Evolutionary conservation across 2,888 invertebrate species (phyloP).

Genomic region (Latheticus oryzae): DNA sequence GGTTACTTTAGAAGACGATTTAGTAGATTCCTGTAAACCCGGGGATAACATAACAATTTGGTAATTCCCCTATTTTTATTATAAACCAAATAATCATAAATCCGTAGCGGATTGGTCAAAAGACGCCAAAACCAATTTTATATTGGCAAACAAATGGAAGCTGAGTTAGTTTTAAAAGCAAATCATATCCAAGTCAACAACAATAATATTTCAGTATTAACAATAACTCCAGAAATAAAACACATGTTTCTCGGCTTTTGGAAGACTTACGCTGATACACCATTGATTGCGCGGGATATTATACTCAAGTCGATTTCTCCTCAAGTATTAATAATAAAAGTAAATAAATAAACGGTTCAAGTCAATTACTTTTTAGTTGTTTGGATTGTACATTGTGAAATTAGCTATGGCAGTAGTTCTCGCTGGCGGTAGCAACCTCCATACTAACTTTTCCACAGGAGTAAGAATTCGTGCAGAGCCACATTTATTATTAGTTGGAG

Average conservation of each 20-base stretch:
- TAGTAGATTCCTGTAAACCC: constrained; percentile 88
- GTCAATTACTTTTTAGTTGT: constrained; percentile 71
- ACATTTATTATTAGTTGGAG: constrained; percentile 88
- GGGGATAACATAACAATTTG: constrained; percentile 64
- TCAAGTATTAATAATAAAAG: constrained; percentile 70
- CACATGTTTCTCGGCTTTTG: constrained; percentile 67
- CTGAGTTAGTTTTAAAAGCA: constrained; percentile 78
- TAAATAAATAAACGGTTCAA: too few relatives aligned
- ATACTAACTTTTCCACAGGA: constrained; percentile 62
- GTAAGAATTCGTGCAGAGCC: constrained; percentile 77
- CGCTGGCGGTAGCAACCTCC: constrained; percentile 70
- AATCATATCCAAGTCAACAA: constrained; percentile 78
- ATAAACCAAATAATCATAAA: constrained; percentile 41
- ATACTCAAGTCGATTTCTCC: constrained; percentile 86
- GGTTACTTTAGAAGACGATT: constrained; percentile 85
- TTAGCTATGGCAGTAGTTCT: constrained; percentile 80
- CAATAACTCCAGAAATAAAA: constrained; percentile 74
- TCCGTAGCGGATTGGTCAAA: constrained; percentile 83
- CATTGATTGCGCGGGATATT: constrained; percentile 77
- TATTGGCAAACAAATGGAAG: constrained; percentile 73
- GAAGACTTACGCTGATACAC: constrained; percentile 39
- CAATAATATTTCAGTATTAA: constrained; percentile 63
- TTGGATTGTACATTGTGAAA: constrained; percentile 89
- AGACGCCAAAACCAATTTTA: constrained; percentile 77
- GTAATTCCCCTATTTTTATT: neutral